Conservation (phyloP, 2,113 vertebrate genomes). For the Lontra canadensis region DNA sequence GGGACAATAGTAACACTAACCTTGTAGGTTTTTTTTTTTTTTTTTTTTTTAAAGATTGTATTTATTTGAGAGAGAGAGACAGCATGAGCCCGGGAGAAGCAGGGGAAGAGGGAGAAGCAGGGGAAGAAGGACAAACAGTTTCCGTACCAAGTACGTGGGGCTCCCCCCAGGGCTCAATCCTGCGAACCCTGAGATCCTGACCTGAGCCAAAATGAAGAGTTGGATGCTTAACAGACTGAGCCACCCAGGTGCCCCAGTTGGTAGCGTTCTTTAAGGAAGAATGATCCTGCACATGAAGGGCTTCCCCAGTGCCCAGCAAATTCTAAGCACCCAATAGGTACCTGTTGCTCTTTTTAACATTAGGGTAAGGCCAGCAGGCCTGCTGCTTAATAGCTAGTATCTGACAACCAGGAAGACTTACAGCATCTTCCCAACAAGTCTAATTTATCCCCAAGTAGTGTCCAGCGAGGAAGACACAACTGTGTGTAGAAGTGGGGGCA, state of each 20-base stretch:
- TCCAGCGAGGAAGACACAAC: background rate
- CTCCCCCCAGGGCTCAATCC: background rate
- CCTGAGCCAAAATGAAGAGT: background rate
- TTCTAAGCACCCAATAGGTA: background rate
- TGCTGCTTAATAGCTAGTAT: background rate
- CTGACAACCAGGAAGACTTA: conserved; percentile 31
- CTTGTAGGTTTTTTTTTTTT: background rate
- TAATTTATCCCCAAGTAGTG: background rate
- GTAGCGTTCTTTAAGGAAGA: background rate
- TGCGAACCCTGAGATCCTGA: background rate
- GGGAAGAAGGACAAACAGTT: background rate
- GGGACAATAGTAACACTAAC: background rate
- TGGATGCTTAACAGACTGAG: background rate
- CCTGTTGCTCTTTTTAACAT: background rate
- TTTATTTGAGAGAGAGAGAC: background rate
- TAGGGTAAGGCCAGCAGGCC: background rate
- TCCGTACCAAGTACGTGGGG: background rate
- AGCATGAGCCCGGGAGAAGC: background rate
- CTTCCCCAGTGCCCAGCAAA: background rate
- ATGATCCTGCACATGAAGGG: background rate
- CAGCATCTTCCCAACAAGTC: background rate
- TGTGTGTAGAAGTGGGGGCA: too few species aligned
- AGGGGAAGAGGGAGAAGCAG: background rate
- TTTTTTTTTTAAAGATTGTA: background rate
- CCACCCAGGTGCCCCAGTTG: background rate